Base-by-base conservation (phyloP, 2,888 invertebrate species). In the Lasioglossum malachurum region DNA sequence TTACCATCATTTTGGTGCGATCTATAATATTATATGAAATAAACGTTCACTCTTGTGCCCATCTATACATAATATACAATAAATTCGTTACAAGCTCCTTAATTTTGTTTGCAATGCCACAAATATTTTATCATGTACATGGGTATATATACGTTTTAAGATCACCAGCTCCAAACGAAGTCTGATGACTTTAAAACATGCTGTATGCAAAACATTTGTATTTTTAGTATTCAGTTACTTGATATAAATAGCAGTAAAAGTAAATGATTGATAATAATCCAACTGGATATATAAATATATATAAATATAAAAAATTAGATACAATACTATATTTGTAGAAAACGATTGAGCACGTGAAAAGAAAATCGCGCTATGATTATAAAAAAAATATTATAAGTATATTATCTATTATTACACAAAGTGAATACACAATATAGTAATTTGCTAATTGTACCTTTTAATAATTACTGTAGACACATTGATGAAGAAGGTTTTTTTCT, bases 391-490 rank as follows among this genome's bases (percentile, higher is more conserved):
- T 94, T 94, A 94, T 93, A 91, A 93, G 93, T 93, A 93, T 94
- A 95, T 94, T 94, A 94, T 93, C 93, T 94, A 94, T 95, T 94
- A 94, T 94, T 94, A 95, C 94, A 95, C 94, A 94, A 95, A 94
- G 94, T 94, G 94, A 94, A 94, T 95, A 95, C 94, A 95, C 94
- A 93, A 94, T 92, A 94, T 94, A 94, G 94, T 95, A 94, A 95
- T 95, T 95, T 95, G 94, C 94, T 95, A 95, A 95, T 95, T 95
- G 94, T 95, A 95, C 94, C 95, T 95, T 95, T 95, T 94, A 95
- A 94, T 95, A 94, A 95, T 95, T 95, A 95, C 93, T 94, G 94
- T 95, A 95, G 94, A 95, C 94, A 94, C 93, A 94, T 94, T 93
- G 94, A 95, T 93, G 93, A 94, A 93, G 93, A 94, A 93, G 92